Percentiles rank a stretch among this genome's conserved stretches.
These are phyloP conservation scores for Sebastes nivosus DNA, from an alignment of 2,797 vertebrate species.

Conservation along the genomic window DNA sequence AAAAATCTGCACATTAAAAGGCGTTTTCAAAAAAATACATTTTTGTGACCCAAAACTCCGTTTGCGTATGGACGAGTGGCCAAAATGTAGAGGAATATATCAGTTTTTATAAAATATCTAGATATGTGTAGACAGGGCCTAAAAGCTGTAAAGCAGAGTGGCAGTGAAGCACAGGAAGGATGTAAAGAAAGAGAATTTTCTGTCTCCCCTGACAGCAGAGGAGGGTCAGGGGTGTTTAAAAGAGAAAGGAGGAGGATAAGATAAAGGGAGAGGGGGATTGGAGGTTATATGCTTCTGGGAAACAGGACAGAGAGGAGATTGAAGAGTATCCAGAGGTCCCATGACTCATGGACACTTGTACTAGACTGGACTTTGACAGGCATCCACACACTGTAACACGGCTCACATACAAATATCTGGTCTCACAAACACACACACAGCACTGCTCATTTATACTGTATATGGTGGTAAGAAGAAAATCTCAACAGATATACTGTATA, in stretches of 20 bases:
- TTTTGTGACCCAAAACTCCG: background rate
- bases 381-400: conserved; percentile 5
- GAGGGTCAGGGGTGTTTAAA: conserved; percentile 46
- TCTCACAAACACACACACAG: conserved; percentile 11
- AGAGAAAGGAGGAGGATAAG: conserved; percentile 5
- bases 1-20: no score
- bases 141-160: conserved; percentile 18
- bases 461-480: conserved; percentile 1
- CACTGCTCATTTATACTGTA: background rate
- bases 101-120: no score
- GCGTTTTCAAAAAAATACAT: no score
- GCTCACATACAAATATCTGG: conserved; percentile 31
- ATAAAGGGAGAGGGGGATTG: conserved; percentile 13
- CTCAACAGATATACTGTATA: background rate
- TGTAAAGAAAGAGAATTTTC: conserved; percentile 8
- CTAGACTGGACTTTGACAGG: conserved; percentile 43
- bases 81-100: background rate
- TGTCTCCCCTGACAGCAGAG: conserved; percentile 35
- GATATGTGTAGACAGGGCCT: background rate
- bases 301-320: conserved; percentile 9
- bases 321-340: conserved; percentile 38
- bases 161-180: conserved; percentile 6
- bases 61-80: background rate
- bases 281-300: conserved; percentile 33
- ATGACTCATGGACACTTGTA: conserved; percentile 50